Evolutionary conservation across 2,797 vertebrate genomes (phyloP), one percentile per base, ranked within the genome.

Genomic region (Lates japonicus): DNA sequence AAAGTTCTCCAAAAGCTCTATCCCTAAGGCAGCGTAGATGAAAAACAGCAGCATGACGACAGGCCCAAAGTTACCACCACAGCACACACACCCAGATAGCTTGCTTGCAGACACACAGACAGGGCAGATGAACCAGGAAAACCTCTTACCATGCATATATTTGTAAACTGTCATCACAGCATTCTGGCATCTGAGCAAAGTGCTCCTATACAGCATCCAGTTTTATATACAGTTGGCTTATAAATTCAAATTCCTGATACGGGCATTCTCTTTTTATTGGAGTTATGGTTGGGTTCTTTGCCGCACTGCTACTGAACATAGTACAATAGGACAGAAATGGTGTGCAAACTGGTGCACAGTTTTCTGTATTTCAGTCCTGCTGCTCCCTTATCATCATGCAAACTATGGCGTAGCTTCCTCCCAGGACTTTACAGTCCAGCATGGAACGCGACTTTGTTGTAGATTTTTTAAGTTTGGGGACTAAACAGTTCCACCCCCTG

Each of bases 21-120:
- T 98, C 71, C 98, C 98, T 90, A 99, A 94, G 74, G 98, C 98
- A 19, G 98, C 98, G 0, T 99, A 99, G 96, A 99, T 99, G 94
- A 99, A 99, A 96, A 99, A 99, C 31, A 99, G 97, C 77, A 99
- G 96, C 98, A 99, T 99, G 95, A 99, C 99, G 89, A 99, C 76
- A 99, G 96, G 79, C 98, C 98, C 63, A 99, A 96, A n/a, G 95
- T 99, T 99, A 91, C 98, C 98, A 99, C 98, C 98, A 92, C 2
- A 91, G 95, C 3, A 77, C 66, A 90, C n/a, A 78, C 42, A 85
- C 31, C 81, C 35, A 83, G n/a, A 70, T 16, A 82, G 8, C n/a
- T n/a, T n/a, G n/a, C n/a, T n/a, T n/a, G 59, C 44, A 46, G 5
- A 95, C 4, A 77, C 20, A 75, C 22, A 46, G 1, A 67, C 13